Evolutionary conservation across 2,888 invertebrate genomes (phyloP).

Genomic region (Terebella lapidaria): DNA sequence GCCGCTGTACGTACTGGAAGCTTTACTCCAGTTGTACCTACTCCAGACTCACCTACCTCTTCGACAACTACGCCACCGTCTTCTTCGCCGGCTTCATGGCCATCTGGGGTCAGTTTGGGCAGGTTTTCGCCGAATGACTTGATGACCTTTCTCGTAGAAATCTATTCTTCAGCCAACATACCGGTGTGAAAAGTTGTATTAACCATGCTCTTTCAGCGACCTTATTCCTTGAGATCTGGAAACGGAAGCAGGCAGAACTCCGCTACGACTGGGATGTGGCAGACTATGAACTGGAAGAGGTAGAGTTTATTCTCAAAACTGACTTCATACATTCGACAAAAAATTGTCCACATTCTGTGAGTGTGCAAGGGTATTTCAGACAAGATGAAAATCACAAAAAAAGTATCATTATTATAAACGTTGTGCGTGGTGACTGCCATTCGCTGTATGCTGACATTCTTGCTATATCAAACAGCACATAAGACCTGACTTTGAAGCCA

Average conservation of each 20-base stretch:
- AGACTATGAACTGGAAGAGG: constrained; percentile 72
- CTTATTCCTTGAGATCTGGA: constrained; percentile 91
- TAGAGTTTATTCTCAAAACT: constrained; percentile 66
- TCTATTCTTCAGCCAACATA: too few relatives aligned
- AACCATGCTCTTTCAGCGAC: constrained; percentile 74
- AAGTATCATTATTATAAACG: too few relatives aligned
- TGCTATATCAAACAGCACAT: too few relatives aligned
- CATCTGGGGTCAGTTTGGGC: constrained; percentile 51
- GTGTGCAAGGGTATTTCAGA: too few relatives aligned
- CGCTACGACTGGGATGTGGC: constrained; percentile 97
- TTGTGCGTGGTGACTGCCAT: too few relatives aligned
- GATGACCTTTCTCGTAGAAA: too few relatives aligned
- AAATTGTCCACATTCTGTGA: too few relatives aligned
- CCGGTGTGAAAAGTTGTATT: too few relatives aligned
- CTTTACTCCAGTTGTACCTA: constrained; percentile 41
- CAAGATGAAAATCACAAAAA: too few relatives aligned
- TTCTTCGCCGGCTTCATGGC: constrained; percentile 53
- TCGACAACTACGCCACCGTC: constrained; percentile 51
- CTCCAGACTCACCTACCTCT: constrained; percentile 41
- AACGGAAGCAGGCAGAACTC: constrained; percentile 82
- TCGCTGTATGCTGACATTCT: too few relatives aligned
- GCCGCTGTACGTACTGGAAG: constrained; percentile 48
- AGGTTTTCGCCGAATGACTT: too few relatives aligned
- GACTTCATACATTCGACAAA: too few relatives aligned
- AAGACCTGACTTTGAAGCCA: constrained; percentile 84